Evolutionary conservation across 2,113 vertebrate species (phyloP).

Genomic region (Hippocampus comes): DNA sequence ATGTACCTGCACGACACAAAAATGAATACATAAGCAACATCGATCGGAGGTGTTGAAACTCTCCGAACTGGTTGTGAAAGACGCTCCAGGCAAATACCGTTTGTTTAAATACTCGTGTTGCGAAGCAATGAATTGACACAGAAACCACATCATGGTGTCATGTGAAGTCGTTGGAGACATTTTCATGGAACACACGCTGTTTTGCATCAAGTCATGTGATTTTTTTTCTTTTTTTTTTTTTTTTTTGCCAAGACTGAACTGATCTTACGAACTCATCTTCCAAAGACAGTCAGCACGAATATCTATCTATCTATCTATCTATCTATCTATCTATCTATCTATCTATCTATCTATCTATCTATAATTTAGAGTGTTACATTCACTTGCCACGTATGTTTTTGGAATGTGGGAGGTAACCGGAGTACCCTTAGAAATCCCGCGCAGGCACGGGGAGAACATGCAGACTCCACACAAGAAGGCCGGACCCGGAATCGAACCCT

Average conservation of each 20-base stretch:
- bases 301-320: too few species aligned
- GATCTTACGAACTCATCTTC: neutral
- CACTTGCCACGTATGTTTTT: too few species aligned
- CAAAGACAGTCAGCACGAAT: neutral
- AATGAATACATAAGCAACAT: neutral
- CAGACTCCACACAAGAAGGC: too few species aligned
- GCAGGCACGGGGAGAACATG: too few species aligned
- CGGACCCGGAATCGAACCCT: too few species aligned
- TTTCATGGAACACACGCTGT: constrained; percentile 6
- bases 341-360: too few species aligned
- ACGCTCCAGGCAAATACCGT: constrained; percentile 15
- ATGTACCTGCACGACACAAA: neutral
- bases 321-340: too few species aligned
- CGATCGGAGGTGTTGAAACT: neutral
- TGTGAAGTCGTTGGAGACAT: neutral
- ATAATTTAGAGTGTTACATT: too few species aligned
- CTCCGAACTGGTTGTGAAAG: constrained; percentile 30
- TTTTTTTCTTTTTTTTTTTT: neutral
- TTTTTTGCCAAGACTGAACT: neutral
- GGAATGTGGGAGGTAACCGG: too few species aligned
- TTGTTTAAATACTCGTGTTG: constrained; percentile 20
- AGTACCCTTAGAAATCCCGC: too few species aligned
- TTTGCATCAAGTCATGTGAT: neutral
- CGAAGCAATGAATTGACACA: constrained; percentile 17
- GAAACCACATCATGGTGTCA: constrained; percentile 25